Base-by-base conservation (phyloP, 1,140 invertebrate species). In the Argopecten irradians region DNA sequence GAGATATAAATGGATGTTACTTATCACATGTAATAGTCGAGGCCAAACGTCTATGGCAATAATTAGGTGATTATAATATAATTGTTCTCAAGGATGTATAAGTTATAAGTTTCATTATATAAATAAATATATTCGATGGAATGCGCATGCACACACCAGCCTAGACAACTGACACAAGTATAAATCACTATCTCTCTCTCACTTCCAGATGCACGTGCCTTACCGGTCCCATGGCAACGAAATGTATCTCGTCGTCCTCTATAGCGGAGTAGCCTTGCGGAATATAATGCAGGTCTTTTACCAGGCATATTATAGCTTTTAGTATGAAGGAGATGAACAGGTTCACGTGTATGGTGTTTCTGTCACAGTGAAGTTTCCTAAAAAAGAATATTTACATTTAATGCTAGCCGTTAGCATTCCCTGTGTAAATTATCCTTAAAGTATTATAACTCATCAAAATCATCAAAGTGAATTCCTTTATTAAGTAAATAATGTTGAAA, bases 271-370 rank as follows among this genome's bases (percentile, higher is more conserved):
- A 36, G 0, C 85, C 89, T 55, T 90, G 84, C 3, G 87, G 89
- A 28, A 86, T 86, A 22, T 41, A 43, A 34, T 88, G 46, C 34
- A 83, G 41, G n/a, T 97, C 96, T 91, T 96, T 97, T 0, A 97
- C 90, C 0, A 97, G 94, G 28, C 95, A 94, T 92, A 97, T 96
- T 41, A 96, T 96, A 0, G 97, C 96, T 92, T 97, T 95, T 88
- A 97, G 94, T 41, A 97, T 97, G 93, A 97, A 97, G 0, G 97
- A 97, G 0, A 96, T 94, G 91, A 97, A 97, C 22, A 97, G 94
- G 92, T 97, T 96, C 94, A 97, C 96, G 92, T 97, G 97, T 1
- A 97, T 95, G 82, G 96, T 96, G 93, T 97, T 97, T 86, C 97
- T 95, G 3, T 97, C 96, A 93, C 97, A 97, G 89, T 97, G 96